Base-by-base conservation (phyloP, 2,888 invertebrate genomes). In the Heliothis peltigera region DNA sequence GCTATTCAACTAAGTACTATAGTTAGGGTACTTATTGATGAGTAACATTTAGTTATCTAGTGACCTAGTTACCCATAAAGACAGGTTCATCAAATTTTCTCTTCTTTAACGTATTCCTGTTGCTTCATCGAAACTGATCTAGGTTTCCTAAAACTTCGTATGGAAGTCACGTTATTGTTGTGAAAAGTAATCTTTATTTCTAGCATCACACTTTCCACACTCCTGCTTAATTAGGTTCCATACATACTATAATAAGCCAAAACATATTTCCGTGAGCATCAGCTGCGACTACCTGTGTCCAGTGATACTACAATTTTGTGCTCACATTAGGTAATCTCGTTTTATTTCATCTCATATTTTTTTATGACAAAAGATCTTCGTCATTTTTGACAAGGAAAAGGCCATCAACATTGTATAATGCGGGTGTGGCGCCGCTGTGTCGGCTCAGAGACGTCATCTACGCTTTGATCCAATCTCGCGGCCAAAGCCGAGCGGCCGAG, bases 351-450 rank as follows among this genome's bases (percentile, higher is more conserved):
- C 89, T 89, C 87, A 84, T 88, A 85, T 90, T 94, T 92, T 25
- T 93, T 94, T 93, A 92, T 86, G 88, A 90, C 91, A 90, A 92
- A 89, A 90, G 93, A 93, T 94, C 95, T 93, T 90, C 94, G 94
- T 94, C 94, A 94, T 92, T 95, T 95, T 93, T 95, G 94, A 94
- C 94, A 94, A 91, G 94, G 94, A 94, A 94, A 94, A 93, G 92
- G 93, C 93, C 92, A 95, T 95, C 95, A 94, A 92, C 92, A 84
- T 88, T 92, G 92, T 95, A 86, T 87, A 94, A 95, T 93, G 90
- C 87, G 89, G 85, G 84, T 77, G 82, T 88, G 95, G 95, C 95
- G 95, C 95, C 95, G 89, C 81, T 74, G 84, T 79, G 92, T 84
- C 92, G 93, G 88, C 88, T 74, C 75, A 75, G 83, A 84, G 84